Conservation (phyloP, 1,140 invertebrate genomes). For the Aphis craccivora region DNA sequence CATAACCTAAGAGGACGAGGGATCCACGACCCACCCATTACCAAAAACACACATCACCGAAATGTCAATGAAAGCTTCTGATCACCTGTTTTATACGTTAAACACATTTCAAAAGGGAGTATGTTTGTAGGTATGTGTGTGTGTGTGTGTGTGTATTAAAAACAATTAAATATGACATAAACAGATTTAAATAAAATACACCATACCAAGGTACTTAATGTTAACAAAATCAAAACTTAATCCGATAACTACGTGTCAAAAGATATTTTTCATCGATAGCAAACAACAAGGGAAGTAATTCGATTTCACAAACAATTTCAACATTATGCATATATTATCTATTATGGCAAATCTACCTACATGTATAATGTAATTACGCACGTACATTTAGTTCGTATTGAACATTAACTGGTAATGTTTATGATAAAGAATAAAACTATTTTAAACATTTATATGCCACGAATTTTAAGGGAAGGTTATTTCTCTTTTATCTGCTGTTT, state of each 20-base stretch:
- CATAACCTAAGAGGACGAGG: too few relatives aligned
- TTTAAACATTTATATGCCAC: not conserved
- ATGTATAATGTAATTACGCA: not conserved
- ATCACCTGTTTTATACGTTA: not conserved
- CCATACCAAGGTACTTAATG: not conserved
- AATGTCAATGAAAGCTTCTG: not conserved
- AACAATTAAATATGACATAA: not conserved
- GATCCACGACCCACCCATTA: not conserved
- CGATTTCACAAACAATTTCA: not conserved
- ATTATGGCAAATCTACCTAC: too few relatives aligned
- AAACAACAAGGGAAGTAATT: not conserved
- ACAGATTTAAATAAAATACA: not conserved
- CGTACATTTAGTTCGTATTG: not conserved
- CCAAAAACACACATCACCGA: not conserved
- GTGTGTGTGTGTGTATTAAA: not conserved
- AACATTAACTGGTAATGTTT: not conserved
- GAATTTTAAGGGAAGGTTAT: not conserved
- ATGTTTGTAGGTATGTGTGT: not conserved
- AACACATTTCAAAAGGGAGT: not conserved
- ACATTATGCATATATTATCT: not conserved
- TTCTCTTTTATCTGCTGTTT: too few relatives aligned
- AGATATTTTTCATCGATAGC: not conserved
- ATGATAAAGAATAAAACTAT: not conserved
- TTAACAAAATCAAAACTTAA: not conserved
- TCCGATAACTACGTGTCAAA: not conserved